phyloP scores from a whole-genome alignment of 2,888 invertebrate genomes.

The Heteromurus nitidus region DNA sequence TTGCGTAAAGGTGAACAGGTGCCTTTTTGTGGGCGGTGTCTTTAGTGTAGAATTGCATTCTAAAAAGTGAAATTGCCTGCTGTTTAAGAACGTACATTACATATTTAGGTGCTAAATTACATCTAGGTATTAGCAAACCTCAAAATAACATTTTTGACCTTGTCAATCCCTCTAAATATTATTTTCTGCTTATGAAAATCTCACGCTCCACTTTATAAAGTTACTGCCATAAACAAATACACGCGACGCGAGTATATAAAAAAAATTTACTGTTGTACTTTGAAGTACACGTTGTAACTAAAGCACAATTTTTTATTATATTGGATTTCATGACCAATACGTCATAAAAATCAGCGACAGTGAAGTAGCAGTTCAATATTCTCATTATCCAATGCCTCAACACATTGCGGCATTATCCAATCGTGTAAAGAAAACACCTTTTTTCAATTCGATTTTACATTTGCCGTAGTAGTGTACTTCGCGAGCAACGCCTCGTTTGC shows the following conservation, averaged over 20 bases:
- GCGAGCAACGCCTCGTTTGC: not conserved
- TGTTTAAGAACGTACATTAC: no score
- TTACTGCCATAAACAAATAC: not conserved
- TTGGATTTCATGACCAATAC: conserved; percentile 43
- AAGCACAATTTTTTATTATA: conserved; percentile 5
- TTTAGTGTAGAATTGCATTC: conserved; percentile 4
- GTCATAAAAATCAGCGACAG: conserved; percentile 22
- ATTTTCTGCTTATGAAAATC: conserved; percentile 43
- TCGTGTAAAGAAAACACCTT: not conserved
- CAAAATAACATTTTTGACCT: conserved; percentile 42
- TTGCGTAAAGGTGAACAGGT: not conserved
- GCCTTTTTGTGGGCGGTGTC: conserved; percentile 32
- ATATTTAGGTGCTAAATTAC: conserved; percentile 29
- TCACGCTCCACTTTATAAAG: conserved; percentile 43
- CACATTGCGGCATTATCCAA: not conserved
- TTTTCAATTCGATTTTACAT: not conserved
- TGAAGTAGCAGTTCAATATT: conserved; percentile 29
- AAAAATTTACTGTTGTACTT: not conserved
- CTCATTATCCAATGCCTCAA: not conserved
- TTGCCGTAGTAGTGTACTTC: not conserved
- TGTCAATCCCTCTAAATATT: conserved; percentile 31
- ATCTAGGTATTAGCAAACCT: conserved; percentile 18
- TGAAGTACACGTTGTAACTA: not conserved
- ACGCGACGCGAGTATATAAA: not conserved
- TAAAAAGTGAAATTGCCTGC: no score